Evolutionary conservation across 2,888 invertebrate species (phyloP).

Genomic region (Dicyrtoma fusca): DNA sequence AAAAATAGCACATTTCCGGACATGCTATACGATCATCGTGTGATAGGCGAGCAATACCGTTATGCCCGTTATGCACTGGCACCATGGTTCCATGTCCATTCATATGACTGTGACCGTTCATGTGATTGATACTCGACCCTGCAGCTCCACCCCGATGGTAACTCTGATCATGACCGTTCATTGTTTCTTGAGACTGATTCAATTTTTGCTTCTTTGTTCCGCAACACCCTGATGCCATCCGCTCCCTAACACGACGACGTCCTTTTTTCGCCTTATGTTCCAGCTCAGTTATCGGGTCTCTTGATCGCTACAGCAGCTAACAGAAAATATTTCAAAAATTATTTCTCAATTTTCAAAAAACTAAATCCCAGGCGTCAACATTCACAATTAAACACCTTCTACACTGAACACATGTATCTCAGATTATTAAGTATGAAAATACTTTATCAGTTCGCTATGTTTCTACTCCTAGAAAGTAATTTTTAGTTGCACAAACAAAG

Average conservation of each 20-base stretch:
- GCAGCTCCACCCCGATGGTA: background rate
- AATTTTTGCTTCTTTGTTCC: constrained; percentile 90
- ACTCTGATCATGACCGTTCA: constrained; percentile 58
- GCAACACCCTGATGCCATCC: constrained; percentile 88
- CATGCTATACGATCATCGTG: constrained; percentile 67
- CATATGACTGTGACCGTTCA: constrained; percentile 59
- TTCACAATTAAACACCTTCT: too few relatives aligned
- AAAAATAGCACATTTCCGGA: constrained; percentile 98
- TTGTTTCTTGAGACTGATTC: constrained; percentile 65
- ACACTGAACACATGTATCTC: too few relatives aligned
- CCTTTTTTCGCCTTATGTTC: background rate
- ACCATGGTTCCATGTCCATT: constrained; percentile 46
- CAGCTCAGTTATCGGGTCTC: constrained; percentile 13
- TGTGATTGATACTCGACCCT: constrained; percentile 59
- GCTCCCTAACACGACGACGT: constrained; percentile 26
- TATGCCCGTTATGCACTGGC: constrained; percentile 44
- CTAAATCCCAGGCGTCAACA: background rate
- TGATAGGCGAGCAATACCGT: constrained; percentile 31
- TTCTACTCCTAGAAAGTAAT: too few relatives aligned
- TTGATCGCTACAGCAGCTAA: background rate
- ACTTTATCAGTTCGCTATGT: too few relatives aligned
- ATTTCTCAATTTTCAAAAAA: background rate
- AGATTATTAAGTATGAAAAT: too few relatives aligned
- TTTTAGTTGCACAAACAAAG: too few relatives aligned
- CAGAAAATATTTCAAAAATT: background rate